phyloP scores from a whole-genome alignment of 37 sponge, comb jelly and placozoan genomes.

The Crambe crambe region DNA sequence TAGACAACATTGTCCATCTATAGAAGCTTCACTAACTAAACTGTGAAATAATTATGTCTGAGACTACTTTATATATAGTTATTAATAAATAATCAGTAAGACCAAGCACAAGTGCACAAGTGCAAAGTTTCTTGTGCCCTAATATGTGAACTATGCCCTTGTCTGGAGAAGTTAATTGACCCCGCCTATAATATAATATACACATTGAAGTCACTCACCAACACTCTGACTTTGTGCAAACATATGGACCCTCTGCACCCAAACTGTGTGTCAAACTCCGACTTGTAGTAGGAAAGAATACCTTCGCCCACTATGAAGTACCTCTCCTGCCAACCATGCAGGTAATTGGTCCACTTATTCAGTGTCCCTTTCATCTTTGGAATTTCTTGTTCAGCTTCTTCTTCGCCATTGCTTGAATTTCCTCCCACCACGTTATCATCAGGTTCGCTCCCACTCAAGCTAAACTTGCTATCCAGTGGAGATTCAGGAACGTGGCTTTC shows the following conservation, averaged over 20 bases:
- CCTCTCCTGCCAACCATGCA: slow-evolving; percentile 95
- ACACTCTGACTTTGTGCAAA: slow-evolving; percentile 57
- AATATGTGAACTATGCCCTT: too few relatives aligned
- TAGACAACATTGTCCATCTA: too few relatives aligned
- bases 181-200: too few relatives aligned
- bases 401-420: slow-evolving; percentile 14
- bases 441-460: slow-evolving; percentile 7
- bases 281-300: slow-evolving; percentile 84
- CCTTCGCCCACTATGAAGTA: slow-evolving; percentile 79
- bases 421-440: slow-evolving; percentile 11
- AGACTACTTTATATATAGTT: too few relatives aligned
- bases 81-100: too few relatives aligned
- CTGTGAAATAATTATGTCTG: too few relatives aligned
- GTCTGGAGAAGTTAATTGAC: too few relatives aligned
- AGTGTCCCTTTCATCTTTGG: slow-evolving; percentile 60
- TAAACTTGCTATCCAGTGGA: slow-evolving; percentile 30
- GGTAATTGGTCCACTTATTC: slow-evolving; percentile 94
- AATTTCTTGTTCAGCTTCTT: slow-evolving; percentile 22
- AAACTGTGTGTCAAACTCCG: slow-evolving; percentile 77
- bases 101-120: too few relatives aligned
- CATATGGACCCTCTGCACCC: slow-evolving; percentile 93
- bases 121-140: too few relatives aligned
- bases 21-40: too few relatives aligned
- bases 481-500: neutral
- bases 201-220: slow-evolving; percentile 41